Conservation (phyloP, 2,888 invertebrate genomes). For the Nudaria mundana region DNA sequence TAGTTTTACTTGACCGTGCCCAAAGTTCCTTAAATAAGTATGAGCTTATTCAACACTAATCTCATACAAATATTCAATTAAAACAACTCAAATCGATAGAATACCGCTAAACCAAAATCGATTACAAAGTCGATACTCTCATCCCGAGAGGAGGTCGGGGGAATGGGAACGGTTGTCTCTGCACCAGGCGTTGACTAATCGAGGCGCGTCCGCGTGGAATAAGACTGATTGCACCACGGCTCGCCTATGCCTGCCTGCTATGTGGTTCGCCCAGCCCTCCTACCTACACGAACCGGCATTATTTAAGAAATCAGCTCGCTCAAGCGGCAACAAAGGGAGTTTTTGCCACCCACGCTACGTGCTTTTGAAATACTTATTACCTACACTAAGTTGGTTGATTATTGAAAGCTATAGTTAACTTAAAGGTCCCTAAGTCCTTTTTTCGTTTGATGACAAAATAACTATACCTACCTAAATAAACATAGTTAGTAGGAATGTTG, state of each 20-base stretch:
- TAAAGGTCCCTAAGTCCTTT: too few species aligned
- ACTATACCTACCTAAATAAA: too few species aligned
- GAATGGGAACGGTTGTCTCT: slow-evolving; percentile 69
- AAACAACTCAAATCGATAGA: slow-evolving; percentile 53
- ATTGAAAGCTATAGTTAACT: slow-evolving; percentile 19
- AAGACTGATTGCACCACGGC: slow-evolving; percentile 76
- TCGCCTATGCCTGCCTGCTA: slow-evolving; percentile 74
- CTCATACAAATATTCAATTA: slow-evolving; percentile 37
- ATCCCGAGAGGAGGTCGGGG: slow-evolving; percentile 59
- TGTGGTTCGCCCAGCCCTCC: slow-evolving; percentile 64
- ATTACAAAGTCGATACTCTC: slow-evolving; percentile 72
- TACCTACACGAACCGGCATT: slow-evolving; percentile 76
- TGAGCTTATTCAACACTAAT: background rate
- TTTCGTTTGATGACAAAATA: too few species aligned
- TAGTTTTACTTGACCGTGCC: too few species aligned
- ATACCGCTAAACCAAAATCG: slow-evolving; percentile 63
- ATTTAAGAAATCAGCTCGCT: slow-evolving; percentile 79
- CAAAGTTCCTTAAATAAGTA: too few species aligned
- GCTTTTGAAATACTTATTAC: slow-evolving; percentile 59
- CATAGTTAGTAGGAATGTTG: too few species aligned
- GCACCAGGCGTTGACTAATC: slow-evolving; percentile 79
- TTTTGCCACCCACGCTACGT: slow-evolving; percentile 68
- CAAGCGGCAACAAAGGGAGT: slow-evolving; percentile 75
- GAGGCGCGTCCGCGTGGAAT: slow-evolving; percentile 79
- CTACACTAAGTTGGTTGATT: slow-evolving; percentile 40